Conservation (phyloP, 2,888 invertebrate species). For the Eudemis profundana region DNA sequence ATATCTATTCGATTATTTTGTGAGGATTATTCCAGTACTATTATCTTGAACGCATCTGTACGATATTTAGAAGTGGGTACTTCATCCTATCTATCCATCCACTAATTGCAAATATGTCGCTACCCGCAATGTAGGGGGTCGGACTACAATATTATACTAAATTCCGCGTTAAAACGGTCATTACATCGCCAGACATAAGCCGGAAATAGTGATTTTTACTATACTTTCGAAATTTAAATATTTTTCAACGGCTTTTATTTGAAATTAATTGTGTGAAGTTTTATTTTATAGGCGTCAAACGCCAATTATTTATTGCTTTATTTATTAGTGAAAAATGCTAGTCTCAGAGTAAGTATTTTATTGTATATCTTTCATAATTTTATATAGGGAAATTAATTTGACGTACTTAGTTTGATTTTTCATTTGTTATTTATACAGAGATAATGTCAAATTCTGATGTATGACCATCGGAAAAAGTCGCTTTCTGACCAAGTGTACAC, state of each 20-base stretch:
- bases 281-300: conserved; percentile 47
- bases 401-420: not conserved
- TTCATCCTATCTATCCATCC: not conserved
- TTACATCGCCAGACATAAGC: conserved; percentile 70
- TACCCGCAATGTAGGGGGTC: conserved; percentile 55
- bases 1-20: not conserved
- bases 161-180: conserved; percentile 60
- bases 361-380: conserved; percentile 33
- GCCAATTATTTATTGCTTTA: conserved; percentile 49
- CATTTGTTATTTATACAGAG: not conserved
- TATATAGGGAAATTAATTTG: not conserved
- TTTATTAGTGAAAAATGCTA: conserved; percentile 62
- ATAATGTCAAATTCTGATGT: not conserved
- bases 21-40: not conserved
- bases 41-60: conserved; percentile 22
- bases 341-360: conserved; percentile 67
- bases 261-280: conserved; percentile 42
- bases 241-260: conserved; percentile 40
- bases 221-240: conserved; percentile 50
- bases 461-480: too few species aligned
- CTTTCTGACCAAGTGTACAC: too few species aligned
- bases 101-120: conserved; percentile 13
- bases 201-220: conserved; percentile 58
- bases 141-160: conserved; percentile 33
- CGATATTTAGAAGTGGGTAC: conserved; percentile 22